Conservation (phyloP, 53 echinoderm and acorn worm species). For the Paelopatides confundens region DNA sequence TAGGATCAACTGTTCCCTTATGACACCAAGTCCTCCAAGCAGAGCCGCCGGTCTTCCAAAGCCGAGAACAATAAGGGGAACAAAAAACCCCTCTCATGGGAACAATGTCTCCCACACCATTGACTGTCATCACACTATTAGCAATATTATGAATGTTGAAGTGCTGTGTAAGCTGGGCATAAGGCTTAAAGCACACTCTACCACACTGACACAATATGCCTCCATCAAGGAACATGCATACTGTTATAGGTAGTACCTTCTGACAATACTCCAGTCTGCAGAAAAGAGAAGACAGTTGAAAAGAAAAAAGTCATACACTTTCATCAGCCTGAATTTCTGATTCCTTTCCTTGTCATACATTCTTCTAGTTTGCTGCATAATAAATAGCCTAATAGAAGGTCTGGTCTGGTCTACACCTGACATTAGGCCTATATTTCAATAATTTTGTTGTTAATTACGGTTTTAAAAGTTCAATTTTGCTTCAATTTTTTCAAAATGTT, state of each 20-base stretch:
- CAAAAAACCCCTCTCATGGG: constrained; percentile 21
- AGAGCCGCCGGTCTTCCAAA: constrained; percentile 1
- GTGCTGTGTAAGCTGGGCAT: not conserved
- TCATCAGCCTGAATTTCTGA: too few relatives aligned
- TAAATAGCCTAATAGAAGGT: too few relatives aligned
- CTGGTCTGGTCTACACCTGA: too few relatives aligned
- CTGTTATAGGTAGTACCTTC: not conserved
- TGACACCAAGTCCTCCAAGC: constrained; percentile 23
- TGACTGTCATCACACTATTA: constrained; percentile 16
- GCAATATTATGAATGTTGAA: constrained; percentile 37
- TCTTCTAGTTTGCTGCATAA: too few relatives aligned
- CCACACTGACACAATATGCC: constrained; percentile 4
- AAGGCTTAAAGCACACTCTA: constrained; percentile 4
- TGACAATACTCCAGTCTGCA: not conserved
- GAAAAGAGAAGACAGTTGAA: not conserved
- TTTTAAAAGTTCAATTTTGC: too few relatives aligned
- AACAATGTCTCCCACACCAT: not conserved
- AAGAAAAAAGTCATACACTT: too few relatives aligned
- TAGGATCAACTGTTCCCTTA: not conserved
- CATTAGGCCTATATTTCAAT: too few relatives aligned
- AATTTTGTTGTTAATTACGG: too few relatives aligned
- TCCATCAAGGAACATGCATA: constrained; percentile 2
- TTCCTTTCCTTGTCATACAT: too few relatives aligned
- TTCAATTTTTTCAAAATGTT: too few relatives aligned
- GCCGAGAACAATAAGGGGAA: not conserved